Base-by-base conservation (phyloP, 2,113 vertebrate species). In the Anhinga anhinga region DNA sequence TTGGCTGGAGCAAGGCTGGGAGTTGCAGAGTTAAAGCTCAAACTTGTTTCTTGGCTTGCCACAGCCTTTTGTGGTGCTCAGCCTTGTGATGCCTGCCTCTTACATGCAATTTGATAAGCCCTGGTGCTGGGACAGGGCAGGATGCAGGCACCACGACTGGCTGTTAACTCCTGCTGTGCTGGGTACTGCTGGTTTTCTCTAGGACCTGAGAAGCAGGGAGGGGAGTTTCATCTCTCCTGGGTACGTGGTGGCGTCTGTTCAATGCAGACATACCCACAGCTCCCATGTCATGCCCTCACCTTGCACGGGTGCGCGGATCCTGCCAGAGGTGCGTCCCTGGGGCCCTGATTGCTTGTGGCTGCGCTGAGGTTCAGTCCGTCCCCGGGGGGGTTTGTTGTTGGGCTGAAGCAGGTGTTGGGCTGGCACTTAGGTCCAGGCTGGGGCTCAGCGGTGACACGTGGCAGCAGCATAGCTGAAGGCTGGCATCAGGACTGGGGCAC, bases 21-120 rank as follows among this genome's bases (percentile, higher is more conserved):
- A 95, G 77, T 65, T 89, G 86, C 91, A 84, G 94, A 92, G 96
- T 97, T 95, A 96, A 97, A 81, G 80, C 93, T 88, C 61, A 49
- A 49, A 94, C 86, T 96, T 86, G 88, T 94, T 91, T 95, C 91
- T 95, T 96, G 92, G 95, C 90, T 95, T 92, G 77, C 83, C 55
- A 7, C 8, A 1, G 56, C 93, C 69, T 92, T 96, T 97, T 95
- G 91, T 96, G 95, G 91, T 96, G 95, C 95, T 96, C 90, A 91
- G 87, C 88, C 3, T 17, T 62, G 82, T 66, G 86, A 86, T 88
- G 94, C 94, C 87, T 95, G 85, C 71, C 53, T 44, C 76, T 36
- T 26, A 36, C 86, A 59, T 91, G 94, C 95, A 92, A 95, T 81
- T 82, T 67, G 95, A 97, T 97, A 94, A 97, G 94, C 94, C 44